Evolutionary conservation across 2,113 vertebrate genomes (phyloP), one percentile per base, ranked within the genome.

Genomic region (Semicossyphus pulcher): DNA sequence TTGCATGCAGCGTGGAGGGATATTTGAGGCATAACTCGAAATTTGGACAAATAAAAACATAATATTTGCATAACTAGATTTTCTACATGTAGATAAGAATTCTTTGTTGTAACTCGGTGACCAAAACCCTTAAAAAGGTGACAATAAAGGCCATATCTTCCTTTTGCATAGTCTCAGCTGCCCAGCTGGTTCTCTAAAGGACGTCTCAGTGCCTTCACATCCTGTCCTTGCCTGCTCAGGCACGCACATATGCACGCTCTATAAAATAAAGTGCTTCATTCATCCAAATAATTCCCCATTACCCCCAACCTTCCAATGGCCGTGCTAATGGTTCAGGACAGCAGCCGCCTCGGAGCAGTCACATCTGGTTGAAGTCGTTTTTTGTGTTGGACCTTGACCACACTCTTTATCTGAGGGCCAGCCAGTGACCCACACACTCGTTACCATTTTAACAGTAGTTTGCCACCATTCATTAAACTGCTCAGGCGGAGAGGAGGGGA

Each of bases 401-500:
- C 20, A 9, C 28, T 65, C 69, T 86, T 80, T 78, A 72, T 72
- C 52, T n/a, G 70, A 65, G 75, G n/a, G 63, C 63, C 64, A 64
- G 58, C 48, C 45, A 18, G 23, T 77, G 69, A 86, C 85, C 83
- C 57, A 7, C 41, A 18, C 23, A 49, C 80, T 83, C 45, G 64
- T 87, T 85, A 76, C 68, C 72, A 52, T 87, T 88, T 84, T 72
- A 79, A 75, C 83, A 76, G 82, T 29, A 64, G 58, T 61, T n/a
- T 68, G 86, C 84, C 81, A 59, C 76, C 64, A 58, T 80, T 87
- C 74, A 88, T 86, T 86, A 88, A 84, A 81, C 58, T 29, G 57
- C 51, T 80, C 70, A 68, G 44, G 69, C 76, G 23, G 74, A 60
- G 59, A 72, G 41, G 58, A 61, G 36, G 51, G 77, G 31, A 68